Evolutionary conservation across 2,797 vertebrate species (phyloP), one percentile per base, ranked within the genome.

Genomic region (Vespertilio murinus): DNA sequence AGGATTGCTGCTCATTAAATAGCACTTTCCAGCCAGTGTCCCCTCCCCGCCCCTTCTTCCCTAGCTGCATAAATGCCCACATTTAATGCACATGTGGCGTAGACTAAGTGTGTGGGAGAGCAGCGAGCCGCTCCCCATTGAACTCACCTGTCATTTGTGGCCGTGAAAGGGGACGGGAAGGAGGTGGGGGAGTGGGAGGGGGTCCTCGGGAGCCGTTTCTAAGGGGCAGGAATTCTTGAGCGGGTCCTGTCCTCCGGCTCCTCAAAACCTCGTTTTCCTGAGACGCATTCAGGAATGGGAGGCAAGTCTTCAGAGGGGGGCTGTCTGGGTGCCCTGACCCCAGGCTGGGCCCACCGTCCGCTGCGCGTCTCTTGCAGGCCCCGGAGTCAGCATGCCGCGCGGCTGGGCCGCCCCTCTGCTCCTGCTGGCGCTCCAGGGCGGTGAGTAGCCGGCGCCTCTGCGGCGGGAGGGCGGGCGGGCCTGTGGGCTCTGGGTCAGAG

Each of bases 381-480:
- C 75, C 25, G 2, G 80, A 96, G 81, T 38, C 82, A 97, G 94
- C 73, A 97, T 97, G 96, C 79, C 0, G 12, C 47, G 73, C 45
- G 56, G 95, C 85, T 88, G 78, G 94, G 93, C 65, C 1, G n/a
- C 90, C 88, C 73, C 65, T 61, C 86, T 97, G 93, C 88, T 98
- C 75, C 96, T 98, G 88, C 92, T 97, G 61, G 11, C 96, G 74
- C 93, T 98, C 61, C 98, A 96, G 8, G 91, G 94, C 33, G 95
- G 98, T 98, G 96, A 98, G 98, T 98, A 38, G 23, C 35, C 20
- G 40, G 4, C 2, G 0, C 2, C 8, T 49, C 61, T 40, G 28
- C 1, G 1, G 20, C 4, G 13, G 9, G 23, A 17, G 33, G 16
- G 23, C 18, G 0, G 4, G 9, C 30, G 42, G 65, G 25, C 52